Evolutionary conservation across 1,140 invertebrate genomes (phyloP).

Genomic region (Papilio polyxenes): DNA sequence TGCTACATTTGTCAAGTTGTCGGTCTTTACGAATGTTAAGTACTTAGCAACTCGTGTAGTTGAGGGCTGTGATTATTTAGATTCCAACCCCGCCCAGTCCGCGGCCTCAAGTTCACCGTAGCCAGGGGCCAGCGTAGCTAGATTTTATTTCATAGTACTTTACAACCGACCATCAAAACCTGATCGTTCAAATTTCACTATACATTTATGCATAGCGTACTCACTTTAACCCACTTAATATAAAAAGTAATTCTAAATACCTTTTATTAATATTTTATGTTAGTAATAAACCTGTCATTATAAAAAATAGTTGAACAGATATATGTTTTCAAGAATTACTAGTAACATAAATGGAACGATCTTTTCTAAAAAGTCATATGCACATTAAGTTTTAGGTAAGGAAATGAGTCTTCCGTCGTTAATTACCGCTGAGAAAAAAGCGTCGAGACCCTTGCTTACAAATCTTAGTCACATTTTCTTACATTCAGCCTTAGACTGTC

Average conservation of each 20-base stretch:
- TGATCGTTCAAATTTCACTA: slow-evolving; percentile 7
- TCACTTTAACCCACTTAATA: not conserved
- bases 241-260: not conserved
- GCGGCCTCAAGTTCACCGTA: slow-evolving; percentile 16
- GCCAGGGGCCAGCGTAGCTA: not conserved
- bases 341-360: not conserved
- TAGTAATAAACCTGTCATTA: not conserved
- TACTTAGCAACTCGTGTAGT: slow-evolving; percentile 15
- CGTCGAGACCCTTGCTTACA: not conserved
- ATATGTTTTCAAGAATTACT: not conserved
- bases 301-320: not conserved
- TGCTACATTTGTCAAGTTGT: slow-evolving; percentile 13
- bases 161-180: slow-evolving; percentile 16
- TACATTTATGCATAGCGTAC: not conserved
- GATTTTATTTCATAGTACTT: slow-evolving; percentile 16
- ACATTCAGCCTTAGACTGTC: not conserved
- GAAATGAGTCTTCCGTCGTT: not conserved
- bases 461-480: slow-evolving; percentile 13
- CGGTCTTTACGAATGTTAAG: not conserved
- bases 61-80: slow-evolving; percentile 30
- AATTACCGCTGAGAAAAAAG: not conserved
- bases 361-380: not conserved
- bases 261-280: not conserved
- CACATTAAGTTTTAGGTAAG: not conserved
- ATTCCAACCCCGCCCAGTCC: slow-evolving; percentile 15